Conservation (phyloP, 2,888 invertebrate species). For the Melipona bicolor region DNA sequence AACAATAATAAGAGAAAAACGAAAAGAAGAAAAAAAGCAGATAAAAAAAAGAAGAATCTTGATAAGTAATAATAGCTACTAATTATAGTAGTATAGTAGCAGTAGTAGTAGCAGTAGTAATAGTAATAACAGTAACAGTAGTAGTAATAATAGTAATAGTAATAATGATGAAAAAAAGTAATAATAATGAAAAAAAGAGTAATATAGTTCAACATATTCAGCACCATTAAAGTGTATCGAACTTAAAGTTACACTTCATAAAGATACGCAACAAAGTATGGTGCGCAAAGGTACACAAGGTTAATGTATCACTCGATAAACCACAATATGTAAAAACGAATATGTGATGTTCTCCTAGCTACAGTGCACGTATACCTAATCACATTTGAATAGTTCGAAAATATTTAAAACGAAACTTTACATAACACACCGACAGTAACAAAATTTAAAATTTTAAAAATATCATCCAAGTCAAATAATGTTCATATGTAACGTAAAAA, state of each 20-base stretch:
- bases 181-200: not conserved
- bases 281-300: not conserved
- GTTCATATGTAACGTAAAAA: not conserved
- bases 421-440: conserved; percentile 2
- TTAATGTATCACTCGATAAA: not conserved
- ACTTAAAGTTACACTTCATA: not conserved
- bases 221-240: conserved; percentile 22
- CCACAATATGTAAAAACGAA: not conserved
- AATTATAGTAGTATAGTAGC: too few species aligned
- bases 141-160: not conserved
- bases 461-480: not conserved
- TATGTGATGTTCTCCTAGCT: not conserved
- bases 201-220: conserved; percentile 25
- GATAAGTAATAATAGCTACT: too few species aligned
- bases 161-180: not conserved
- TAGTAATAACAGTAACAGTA: not conserved
- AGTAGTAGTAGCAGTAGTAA: not conserved
- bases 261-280: not conserved
- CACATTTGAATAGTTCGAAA: too few species aligned
- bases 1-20: too few species aligned
- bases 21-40: too few species aligned
- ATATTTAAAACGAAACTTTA: not conserved
- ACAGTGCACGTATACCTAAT: not conserved
- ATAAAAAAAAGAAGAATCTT: too few species aligned
- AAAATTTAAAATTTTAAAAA: not conserved